A percentile compares a stretch with the other conserved stretches of the same genome.
phyloP scores from a whole-genome alignment of 2,797 vertebrate species.

The Poeciliopsis gracilis region DNA sequence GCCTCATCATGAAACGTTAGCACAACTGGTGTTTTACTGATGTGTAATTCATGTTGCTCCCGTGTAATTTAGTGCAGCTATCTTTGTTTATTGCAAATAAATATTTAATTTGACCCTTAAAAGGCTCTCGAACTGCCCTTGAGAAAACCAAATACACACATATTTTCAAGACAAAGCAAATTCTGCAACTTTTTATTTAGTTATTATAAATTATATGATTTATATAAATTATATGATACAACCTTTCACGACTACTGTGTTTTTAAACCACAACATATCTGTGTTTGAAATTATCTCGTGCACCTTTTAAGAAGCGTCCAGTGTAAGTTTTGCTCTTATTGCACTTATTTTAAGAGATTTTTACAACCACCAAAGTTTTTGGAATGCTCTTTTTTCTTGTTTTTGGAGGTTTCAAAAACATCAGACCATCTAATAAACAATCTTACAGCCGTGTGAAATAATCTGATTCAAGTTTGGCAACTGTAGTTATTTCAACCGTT shows the following conservation, averaged over 20 bases:
- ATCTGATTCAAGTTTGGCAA: not conserved
- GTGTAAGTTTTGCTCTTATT: not conserved
- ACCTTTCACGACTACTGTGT: not conserved
- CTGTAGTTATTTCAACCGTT: not conserved
- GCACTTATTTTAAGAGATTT: not conserved
- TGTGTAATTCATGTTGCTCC: constrained; percentile 36
- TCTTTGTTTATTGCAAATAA: not conserved
- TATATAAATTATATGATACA: not conserved
- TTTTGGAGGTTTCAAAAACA: not conserved
- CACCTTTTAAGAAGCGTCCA: not conserved
- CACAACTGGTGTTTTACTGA: constrained; percentile 1
- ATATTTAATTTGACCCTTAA: not conserved
- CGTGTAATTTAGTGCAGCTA: constrained; percentile 32
- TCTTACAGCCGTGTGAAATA: not conserved
- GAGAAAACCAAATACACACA: not conserved
- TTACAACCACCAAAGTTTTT: not conserved
- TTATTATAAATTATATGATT: too few species aligned
- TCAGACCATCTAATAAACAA: not conserved
- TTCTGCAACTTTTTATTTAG: not conserved
- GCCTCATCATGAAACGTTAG: constrained; percentile 55
- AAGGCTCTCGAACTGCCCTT: not conserved
- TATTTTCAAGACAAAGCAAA: not conserved
- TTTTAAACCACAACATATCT: not conserved
- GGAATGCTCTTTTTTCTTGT: not conserved
- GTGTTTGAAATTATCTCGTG: not conserved